phyloP scores from a whole-genome alignment of 2,113 vertebrate species.

The Crocuta crocuta region DNA sequence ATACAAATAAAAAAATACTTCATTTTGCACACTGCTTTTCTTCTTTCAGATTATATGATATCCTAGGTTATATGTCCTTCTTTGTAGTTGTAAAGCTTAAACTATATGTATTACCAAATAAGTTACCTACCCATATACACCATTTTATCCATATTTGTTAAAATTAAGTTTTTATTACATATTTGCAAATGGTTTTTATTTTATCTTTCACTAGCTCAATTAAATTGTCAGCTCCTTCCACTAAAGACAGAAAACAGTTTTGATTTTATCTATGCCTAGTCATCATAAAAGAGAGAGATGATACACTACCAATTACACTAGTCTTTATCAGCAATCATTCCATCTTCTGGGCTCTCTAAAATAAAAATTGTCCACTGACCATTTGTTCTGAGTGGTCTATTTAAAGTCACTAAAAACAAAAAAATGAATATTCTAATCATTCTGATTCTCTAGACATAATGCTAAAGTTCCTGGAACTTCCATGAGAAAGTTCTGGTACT shows the following conservation, averaged over 20 bases:
- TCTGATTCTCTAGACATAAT: conserved; percentile 41
- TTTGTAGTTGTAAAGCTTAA: not conserved
- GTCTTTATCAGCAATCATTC: not conserved
- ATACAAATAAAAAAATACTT: not conserved
- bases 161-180: not conserved
- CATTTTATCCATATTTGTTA: not conserved
- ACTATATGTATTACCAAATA: not conserved
- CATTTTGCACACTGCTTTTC: not conserved
- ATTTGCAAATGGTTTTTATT: not conserved
- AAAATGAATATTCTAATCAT: not conserved
- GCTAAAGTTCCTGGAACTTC: conserved; percentile 22
- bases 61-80: not conserved
- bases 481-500: conserved; percentile 37
- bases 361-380: not conserved
- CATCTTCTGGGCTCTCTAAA: conserved; percentile 1
- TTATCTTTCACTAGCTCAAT: not conserved
- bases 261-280: not conserved
- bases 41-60: conserved; percentile 15
- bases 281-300: not conserved
- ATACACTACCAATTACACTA: not conserved
- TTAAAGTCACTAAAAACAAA: conserved; percentile 44
- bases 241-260: not conserved
- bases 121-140: not conserved
- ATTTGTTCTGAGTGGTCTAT: conserved; percentile 14
- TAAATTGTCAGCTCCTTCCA: not conserved